Evolutionary conservation across 2,113 vertebrate genomes (phyloP), one percentile per base, ranked within the genome.

Genomic region (Triplophysa dalaica): DNA sequence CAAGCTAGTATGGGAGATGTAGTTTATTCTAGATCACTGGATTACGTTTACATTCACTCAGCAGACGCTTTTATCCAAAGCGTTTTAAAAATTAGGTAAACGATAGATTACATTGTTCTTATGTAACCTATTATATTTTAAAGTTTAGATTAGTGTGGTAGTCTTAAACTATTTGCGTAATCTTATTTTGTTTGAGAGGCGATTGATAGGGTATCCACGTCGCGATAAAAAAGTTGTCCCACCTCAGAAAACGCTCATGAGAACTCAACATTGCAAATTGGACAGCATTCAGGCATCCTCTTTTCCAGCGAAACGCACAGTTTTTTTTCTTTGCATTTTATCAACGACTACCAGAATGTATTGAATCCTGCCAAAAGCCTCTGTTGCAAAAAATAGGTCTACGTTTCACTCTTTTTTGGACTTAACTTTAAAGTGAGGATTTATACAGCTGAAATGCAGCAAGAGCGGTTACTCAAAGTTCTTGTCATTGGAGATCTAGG

Each of bases 401-500:
- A n/a, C n/a, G 8, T 17, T 17, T 17, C 5, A 8, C 8, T 41
- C 29, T 52, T 10, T 83, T 48, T 38, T 41, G 38, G 0, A n/a
- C 11, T 2, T 61, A 3, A 1, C 9, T 66, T 38, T 21, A 80
- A 80, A 81, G 54, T 62, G 21, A 16, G 1, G 8, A 2, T 38
- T 13, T 17, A 24, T 19, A 48, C 6, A 8, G 43, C 17, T 52
- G 19, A 66, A 11, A 89, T 91, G 91, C 92, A 93, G 85, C 88
- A 84, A 54, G 92, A 93, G 82, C 90, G 90, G 33, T 87, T 93
- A 73, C 88, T 94, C n/a, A 94, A 94, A 77, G 91, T 94, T 0
- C 41, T 94, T 67, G 92, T 94, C 7, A 90, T 94, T 78, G 93
- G 93, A 0, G 93, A 94, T 22, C 84, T 94, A 8, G 93, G 93